Evolutionary conservation across 2,797 vertebrate genomes (phyloP), one percentile per base, ranked within the genome.

Genomic region (Bucorvus abyssinicus): DNA sequence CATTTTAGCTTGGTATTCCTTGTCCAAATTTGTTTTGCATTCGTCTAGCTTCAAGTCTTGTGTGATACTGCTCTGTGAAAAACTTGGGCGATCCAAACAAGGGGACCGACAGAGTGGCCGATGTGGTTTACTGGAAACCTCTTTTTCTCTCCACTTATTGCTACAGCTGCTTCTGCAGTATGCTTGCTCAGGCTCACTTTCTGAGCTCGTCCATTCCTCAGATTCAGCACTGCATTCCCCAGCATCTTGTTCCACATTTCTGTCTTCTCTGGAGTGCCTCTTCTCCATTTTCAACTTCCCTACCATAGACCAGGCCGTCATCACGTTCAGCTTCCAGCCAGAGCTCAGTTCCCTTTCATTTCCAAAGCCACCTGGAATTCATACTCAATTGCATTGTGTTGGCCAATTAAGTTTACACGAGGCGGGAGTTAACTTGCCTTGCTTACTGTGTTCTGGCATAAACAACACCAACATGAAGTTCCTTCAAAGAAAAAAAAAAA

Each of bases 1-100:
- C 98, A 99, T 99, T 98, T 99, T 99, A 52, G 98, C 98, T 97
- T 99, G 99, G 94, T 99, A 99, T 94, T 99, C 99, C 87, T 98
- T 98, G 89, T 98, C 98, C 63, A 98, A 94, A 94, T 97, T 96
- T 32, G 96, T 87, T 96, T 98, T 98, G 59, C 96, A 86, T 63
- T 99, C 98, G 22, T 99, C 98, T 24, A 98, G 74, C 34, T 99
- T 99, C 77, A 97, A 90, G 87, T 98, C 98, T 84, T 98, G 97
- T 24, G 98, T 96, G 89, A 98, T 98, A 96, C 99, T 99, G 97
- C 98, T 98, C 97, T 99, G 99, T 68, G 99, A 99, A 96, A 99
- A 99, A 94, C 99, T 99, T 94, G 99, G 99, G 73, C 98, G 98
- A 97, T 99, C 99, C 79, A 99, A 97, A 96, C 99, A 99, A 5